A percentile compares a stretch with the other conserved stretches of the same genome.
phyloP scores from a whole-genome alignment of 2,888 invertebrate species.

The Synanthedon andrenaeformis region DNA sequence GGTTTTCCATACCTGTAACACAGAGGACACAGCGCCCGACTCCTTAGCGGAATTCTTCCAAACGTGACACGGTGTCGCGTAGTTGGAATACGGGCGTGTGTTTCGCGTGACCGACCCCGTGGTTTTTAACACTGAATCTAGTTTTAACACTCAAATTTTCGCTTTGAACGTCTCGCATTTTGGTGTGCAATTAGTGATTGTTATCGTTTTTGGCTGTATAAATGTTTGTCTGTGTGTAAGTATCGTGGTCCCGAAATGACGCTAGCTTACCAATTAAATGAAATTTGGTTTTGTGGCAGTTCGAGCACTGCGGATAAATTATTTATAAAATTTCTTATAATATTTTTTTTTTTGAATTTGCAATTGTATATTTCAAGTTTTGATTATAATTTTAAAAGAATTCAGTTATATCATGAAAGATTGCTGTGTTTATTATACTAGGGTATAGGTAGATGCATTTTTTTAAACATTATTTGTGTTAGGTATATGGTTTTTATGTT shows the following conservation, averaged over 20 bases:
- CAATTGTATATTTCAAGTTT: too few relatives aligned
- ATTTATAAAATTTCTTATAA: too few relatives aligned
- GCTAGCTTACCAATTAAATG: not conserved
- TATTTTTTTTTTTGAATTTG: too few relatives aligned
- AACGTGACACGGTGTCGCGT: not conserved
- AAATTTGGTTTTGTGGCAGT: not conserved
- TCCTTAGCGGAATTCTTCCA: not conserved
- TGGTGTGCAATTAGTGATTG: slow-evolving; percentile 57
- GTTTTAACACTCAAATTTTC: slow-evolving; percentile 62
- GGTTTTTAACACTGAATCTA: slow-evolving; percentile 51
- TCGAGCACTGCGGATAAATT: too few relatives aligned
- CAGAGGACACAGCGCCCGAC: slow-evolving; percentile 6
- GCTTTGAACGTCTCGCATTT: slow-evolving; percentile 47
- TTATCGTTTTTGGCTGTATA: slow-evolving; percentile 11
- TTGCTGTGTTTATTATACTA: too few relatives aligned
- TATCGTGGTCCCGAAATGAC: not conserved
- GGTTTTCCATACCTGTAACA: slow-evolving; percentile 4
- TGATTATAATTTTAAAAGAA: too few relatives aligned
- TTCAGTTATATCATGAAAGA: too few relatives aligned
- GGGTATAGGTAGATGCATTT: too few relatives aligned
- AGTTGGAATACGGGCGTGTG: slow-evolving; percentile 17
- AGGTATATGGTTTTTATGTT: too few relatives aligned
- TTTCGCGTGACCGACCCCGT: slow-evolving; percentile 40
- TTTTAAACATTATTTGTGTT: too few relatives aligned
- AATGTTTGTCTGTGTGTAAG: not conserved